These are phyloP conservation scores for Anarrhichthys ocellatus DNA, from an alignment of 2,113 vertebrate genomes.

Conservation along the genomic window DNA sequence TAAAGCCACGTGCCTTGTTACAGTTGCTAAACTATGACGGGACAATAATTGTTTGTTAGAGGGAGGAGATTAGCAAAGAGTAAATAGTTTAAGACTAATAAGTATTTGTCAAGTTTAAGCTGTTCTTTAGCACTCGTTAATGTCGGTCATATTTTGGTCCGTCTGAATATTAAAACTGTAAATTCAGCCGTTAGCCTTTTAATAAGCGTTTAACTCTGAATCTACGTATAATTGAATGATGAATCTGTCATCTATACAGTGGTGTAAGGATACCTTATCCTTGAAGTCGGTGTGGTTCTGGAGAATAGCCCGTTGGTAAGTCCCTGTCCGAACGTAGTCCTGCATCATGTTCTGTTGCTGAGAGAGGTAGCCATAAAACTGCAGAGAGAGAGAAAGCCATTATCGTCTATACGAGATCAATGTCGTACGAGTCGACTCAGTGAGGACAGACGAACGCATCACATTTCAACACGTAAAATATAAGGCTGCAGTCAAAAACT, in stretches of 20 bases:
- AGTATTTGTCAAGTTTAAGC: not conserved
- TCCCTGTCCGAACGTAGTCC: conserved; percentile 96
- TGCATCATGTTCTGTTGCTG: conserved; percentile 99
- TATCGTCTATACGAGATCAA: not conserved
- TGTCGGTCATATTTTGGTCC: not conserved
- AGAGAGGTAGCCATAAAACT: conserved; percentile 99
- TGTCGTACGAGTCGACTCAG: not conserved
- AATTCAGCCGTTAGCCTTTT: not conserved
- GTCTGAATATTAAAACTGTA: too few species aligned
- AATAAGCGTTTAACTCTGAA: not conserved
- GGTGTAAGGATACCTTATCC: conserved; percentile 87
- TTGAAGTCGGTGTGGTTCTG: conserved; percentile 98
- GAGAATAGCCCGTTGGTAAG: conserved; percentile 95
- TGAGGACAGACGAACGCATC: not conserved
- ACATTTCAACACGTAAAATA: not conserved
- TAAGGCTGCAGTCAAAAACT: not conserved
- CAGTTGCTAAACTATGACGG: not conserved
- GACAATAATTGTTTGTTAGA: not conserved
- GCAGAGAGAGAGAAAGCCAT: not conserved
- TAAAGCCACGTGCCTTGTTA: not conserved
- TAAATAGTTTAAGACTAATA: not conserved
- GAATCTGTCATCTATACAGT: not conserved
- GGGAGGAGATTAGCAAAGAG: not conserved
- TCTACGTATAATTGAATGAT: not conserved
- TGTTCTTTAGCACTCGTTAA: not conserved